Conservation (phyloP, 2,888 invertebrate species). For the Bhutanitis thaidina region DNA sequence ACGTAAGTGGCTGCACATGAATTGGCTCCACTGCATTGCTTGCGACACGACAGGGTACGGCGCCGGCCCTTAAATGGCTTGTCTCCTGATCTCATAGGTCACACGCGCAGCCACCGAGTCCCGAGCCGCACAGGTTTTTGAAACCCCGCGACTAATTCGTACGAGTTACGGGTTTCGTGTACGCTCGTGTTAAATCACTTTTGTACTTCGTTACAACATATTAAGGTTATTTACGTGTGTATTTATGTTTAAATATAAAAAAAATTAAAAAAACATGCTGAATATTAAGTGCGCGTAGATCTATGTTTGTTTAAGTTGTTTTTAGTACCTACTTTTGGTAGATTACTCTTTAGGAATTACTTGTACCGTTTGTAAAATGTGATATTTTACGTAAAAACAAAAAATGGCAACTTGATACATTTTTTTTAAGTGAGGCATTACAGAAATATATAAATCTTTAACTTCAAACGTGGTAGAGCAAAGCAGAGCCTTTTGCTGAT, state of each 20-base stretch:
- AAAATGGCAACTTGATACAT: too few species aligned
- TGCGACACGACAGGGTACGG: constrained; percentile 51
- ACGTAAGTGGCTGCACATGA: background rate
- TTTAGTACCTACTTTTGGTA: too few species aligned
- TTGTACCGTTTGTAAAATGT: too few species aligned
- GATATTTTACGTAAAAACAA: too few species aligned
- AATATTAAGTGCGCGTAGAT: too few species aligned
- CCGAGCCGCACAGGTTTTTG: constrained; percentile 26
- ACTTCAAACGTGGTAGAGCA: too few species aligned
- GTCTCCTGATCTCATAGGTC: constrained; percentile 70
- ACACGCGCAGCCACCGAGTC: constrained; percentile 40
- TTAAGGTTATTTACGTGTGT: background rate
- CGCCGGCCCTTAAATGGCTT: constrained; percentile 65
- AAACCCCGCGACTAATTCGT: constrained; percentile 3
- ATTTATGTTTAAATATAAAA: background rate
- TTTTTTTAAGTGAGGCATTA: too few species aligned
- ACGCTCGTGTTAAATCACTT: constrained; percentile 15
- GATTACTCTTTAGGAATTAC: too few species aligned
- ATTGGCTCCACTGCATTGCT: constrained; percentile 25
- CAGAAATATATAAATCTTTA: too few species aligned
- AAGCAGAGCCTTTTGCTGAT: too few species aligned
- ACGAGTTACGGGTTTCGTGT: constrained; percentile 13
- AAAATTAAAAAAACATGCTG: too few species aligned
- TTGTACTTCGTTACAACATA: constrained; percentile 5
- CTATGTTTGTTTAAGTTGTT: too few species aligned